Evolutionary conservation across 2,888 invertebrate species (phyloP).

Genomic region (Pristionchus fissidentatus): DNA sequence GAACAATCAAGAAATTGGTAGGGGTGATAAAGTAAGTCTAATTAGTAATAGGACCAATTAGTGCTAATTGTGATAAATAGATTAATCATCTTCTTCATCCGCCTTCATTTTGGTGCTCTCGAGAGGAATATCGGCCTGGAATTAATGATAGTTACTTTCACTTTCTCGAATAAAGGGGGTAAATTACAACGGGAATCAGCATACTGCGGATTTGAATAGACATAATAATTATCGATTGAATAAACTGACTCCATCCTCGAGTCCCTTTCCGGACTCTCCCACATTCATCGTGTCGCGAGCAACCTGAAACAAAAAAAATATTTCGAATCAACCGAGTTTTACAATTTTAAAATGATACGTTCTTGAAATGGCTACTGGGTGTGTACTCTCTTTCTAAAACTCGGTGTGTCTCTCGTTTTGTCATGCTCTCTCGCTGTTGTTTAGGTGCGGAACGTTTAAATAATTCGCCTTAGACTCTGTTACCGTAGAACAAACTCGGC

Average conservation of each 20-base stretch:
- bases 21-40: too few relatives aligned
- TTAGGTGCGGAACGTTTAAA: not conserved
- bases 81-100: not conserved
- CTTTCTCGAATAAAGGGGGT: too few relatives aligned
- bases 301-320: not conserved
- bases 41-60: too few relatives aligned
- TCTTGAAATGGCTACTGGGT: too few relatives aligned
- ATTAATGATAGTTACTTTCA: not conserved
- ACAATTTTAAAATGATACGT: too few relatives aligned
- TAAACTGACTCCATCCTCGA: not conserved
- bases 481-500: too few relatives aligned
- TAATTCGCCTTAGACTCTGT: too few relatives aligned
- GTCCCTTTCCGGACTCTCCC: not conserved
- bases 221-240: not conserved
- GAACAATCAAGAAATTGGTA: too few relatives aligned
- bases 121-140: slow-evolving; percentile 29
- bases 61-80: too few relatives aligned
- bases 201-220: not conserved
- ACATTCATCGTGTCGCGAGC: slow-evolving; percentile 21
- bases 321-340: not conserved
- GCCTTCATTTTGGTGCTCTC: slow-evolving; percentile 12
- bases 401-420: too few relatives aligned
- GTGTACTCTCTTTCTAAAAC: not conserved
- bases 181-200: not conserved
- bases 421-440: not conserved